Evolutionary conservation across 2,113 vertebrate genomes (phyloP), one percentile per base, ranked within the genome.

Genomic region (Alethe castanea): DNA sequence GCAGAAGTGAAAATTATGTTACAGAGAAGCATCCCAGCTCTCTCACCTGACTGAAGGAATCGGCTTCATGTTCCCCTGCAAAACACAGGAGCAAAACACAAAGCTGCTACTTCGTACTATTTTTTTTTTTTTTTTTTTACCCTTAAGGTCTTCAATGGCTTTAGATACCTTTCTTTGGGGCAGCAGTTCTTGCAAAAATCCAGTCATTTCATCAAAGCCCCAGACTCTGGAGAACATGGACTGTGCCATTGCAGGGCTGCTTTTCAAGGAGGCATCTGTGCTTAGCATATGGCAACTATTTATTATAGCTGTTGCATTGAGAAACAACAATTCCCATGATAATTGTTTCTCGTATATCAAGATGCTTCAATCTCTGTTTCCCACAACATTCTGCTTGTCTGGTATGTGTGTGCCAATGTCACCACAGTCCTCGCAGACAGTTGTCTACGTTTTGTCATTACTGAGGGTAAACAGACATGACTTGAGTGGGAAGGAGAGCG

Each of bases 281-380:
- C 97, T 98, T 97, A 97, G 97, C 97, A 98, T 98, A 98, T 98
- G 98, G 97, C 98, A 98, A 97, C 97, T 98, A 97, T 98, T 98
- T 98, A 97, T 98, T 97, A 97, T 97, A 97, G 97, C 97, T 97
- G 94, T 96, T 97, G 97, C 96, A 97, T 94, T 97, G 96, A 97
- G 96, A 97, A 97, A 97, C 97, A 98, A 97, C 97, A 98, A 97
- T 98, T 97, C 97, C 97, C 98, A 97, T 96, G 97, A 97, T 97
- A 97, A 97, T 97, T 97, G 95, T 97, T 97, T 98, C 97, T 97
- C 96, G 22, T 97, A 97, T 97, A 97, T 97, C 97, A 97, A 96
- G 96, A 97, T 97, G 97, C 95, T 95, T 96, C 96, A 92, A 86
- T 97, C 95, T 95, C 96, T 94, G 95, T 97, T 98, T 97, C 97